phyloP scores from a whole-genome alignment of 1,140 invertebrate genomes.

The Trinorchestia longiramus region DNA sequence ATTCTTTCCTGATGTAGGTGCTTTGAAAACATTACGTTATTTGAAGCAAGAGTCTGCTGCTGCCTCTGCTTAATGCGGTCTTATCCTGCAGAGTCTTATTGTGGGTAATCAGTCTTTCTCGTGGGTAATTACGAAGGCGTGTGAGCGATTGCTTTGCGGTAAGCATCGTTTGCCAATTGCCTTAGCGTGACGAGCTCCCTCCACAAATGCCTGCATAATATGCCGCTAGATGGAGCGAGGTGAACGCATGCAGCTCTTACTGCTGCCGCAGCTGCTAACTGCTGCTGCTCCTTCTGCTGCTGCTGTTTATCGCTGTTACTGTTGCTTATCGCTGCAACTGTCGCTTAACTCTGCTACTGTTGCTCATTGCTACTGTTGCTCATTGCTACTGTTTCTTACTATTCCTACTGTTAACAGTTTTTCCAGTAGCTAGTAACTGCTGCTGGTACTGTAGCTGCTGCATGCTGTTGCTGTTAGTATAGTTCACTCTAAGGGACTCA shows the following conservation, averaged over 20 bases:
- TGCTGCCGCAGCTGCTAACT: neutral
- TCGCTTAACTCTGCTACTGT: too few species aligned
- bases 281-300: neutral
- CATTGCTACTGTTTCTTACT: too few species aligned
- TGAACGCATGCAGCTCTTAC: slow-evolving; percentile 20
- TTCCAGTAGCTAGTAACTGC: neutral
- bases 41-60: neutral
- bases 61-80: slow-evolving; percentile 12
- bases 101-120: slow-evolving; percentile 49
- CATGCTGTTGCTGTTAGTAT: too few species aligned
- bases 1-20: neutral
- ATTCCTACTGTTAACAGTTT: too few species aligned
- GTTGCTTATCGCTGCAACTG: too few species aligned
- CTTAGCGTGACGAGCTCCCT: slow-evolving; percentile 32
- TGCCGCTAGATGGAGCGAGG: slow-evolving; percentile 3
- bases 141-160: slow-evolving; percentile 53
- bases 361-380: too few species aligned
- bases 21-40: neutral
- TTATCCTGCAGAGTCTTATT: slow-evolving; percentile 23
- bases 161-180: slow-evolving; percentile 51
- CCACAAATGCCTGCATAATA: slow-evolving; percentile 52
- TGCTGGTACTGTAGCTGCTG: neutral
- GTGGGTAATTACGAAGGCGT: slow-evolving; percentile 42
- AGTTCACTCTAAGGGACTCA: too few species aligned
- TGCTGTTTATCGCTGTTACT: neutral